Base-by-base conservation (phyloP, 2,113 vertebrate species). In the Hipposideros armiger region DNA sequence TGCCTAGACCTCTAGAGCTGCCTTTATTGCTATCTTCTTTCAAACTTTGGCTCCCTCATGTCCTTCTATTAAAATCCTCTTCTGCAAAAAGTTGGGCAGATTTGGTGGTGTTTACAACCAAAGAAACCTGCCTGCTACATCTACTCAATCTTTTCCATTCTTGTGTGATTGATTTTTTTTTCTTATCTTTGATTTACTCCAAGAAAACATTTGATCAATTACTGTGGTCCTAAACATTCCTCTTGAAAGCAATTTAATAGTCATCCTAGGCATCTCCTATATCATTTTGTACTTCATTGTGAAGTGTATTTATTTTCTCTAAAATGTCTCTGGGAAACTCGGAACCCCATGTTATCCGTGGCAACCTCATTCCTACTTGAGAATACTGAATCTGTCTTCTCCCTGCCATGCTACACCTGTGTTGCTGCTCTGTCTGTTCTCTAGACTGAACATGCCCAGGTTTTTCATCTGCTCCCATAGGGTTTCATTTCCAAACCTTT, bases 401-500 rank as follows among this genome's bases (percentile, higher is more conserved):
- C 22, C 11, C 14, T 62, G 86, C 56, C 2, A 88, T 10, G 60
- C 16, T 85, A 1, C 14, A 45, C 24, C 87, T 90, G 7, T 66
- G 42, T 20, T 47, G 94, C 72, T n/a, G n/a, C 60, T 86, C 26
- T 69, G 62, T 81, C 80, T 81, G n/a, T 40, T 80, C 90, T 97
- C 95, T 89, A 95, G 84, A 94, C 76, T 6, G 64, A 94, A 73
- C 94, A 58, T 95, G 32, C 36, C 66, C 2, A 95, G 26, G 45
- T 83, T 88, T 97, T 54, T 95, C 86, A 97, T 94, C 69, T 85
- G 17, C 45, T 95, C 24, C 56, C 6, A 3, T 14, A 52, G 42
- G 28, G 1, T 90, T 97, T 97, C 78, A 83, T 97, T 96, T 82
- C 58, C 82, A 96, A 95, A 83, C 64, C 64, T 89, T 90, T 98